phyloP scores from a whole-genome alignment of 2,797 vertebrate species.

The Philypnodon macrostomus region DNA sequence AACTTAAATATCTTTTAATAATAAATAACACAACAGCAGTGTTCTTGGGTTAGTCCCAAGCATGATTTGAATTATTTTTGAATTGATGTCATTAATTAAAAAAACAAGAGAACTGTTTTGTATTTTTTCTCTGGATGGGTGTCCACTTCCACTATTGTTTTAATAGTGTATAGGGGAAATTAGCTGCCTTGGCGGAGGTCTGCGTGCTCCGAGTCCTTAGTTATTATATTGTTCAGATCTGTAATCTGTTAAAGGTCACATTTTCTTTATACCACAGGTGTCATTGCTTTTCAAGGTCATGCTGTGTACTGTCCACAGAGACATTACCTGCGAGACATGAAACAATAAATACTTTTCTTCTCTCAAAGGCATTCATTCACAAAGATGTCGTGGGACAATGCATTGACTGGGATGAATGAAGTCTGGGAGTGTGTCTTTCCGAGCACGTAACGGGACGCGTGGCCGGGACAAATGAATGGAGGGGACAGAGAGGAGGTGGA shows the following conservation, averaged over 20 bases:
- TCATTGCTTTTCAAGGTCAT: neutral
- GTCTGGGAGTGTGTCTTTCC: conserved; percentile 42
- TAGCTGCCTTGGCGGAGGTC: too few relatives aligned
- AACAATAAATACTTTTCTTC: neutral
- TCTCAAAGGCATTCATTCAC: conserved; percentile 6
- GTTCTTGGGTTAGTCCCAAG: too few relatives aligned
- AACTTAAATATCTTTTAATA: too few relatives aligned
- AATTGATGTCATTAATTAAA: too few relatives aligned
- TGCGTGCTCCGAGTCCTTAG: too few relatives aligned
- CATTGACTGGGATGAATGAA: conserved; percentile 65
- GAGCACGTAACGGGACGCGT: conserved; percentile 18
- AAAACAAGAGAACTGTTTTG: too few relatives aligned
- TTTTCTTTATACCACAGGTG: neutral
- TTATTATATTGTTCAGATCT: neutral
- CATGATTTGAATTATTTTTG: too few relatives aligned
- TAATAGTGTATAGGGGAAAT: too few relatives aligned
- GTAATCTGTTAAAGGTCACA: neutral
- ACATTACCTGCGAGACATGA: neutral
- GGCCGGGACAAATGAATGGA: conserved; percentile 59
- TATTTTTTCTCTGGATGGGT: too few relatives aligned
- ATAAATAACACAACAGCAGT: too few relatives aligned
- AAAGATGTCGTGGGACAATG: conserved; percentile 43
- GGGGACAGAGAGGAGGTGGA: conserved; percentile 67
- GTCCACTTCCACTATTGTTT: too few relatives aligned
- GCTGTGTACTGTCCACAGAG: neutral